These are phyloP conservation scores for Regulus satrapa DNA, from an alignment of 2,113 vertebrate species.

Conservation along the genomic window DNA sequence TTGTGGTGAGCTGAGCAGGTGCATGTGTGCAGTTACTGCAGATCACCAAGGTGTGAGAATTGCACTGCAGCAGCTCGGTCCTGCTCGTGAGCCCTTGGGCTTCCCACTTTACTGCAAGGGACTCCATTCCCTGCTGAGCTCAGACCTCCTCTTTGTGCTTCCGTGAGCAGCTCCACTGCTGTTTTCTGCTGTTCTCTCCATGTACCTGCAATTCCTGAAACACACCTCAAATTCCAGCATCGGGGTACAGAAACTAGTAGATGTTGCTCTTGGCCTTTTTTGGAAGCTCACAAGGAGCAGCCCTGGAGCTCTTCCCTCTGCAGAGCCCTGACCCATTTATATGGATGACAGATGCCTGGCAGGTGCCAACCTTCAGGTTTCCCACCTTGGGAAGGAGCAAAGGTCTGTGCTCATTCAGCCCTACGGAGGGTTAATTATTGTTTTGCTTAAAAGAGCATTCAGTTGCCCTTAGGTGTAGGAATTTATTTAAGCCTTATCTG, in stretches of 20 bases:
- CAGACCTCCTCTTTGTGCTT: neutral
- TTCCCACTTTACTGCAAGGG: neutral
- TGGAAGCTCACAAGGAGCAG: neutral
- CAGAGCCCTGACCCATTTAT: neutral
- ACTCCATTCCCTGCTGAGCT: neutral
- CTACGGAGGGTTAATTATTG: slow-evolving; percentile 50
- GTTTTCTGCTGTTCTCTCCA: neutral
- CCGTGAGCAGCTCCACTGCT: neutral
- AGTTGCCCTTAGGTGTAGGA: slow-evolving; percentile 41
- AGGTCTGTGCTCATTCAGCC: slow-evolving; percentile 14
- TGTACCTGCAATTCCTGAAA: neutral
- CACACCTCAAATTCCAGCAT: neutral
- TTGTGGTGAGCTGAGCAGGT: neutral
- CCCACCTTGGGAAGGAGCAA: slow-evolving; percentile 21
- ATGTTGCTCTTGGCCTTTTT: neutral
- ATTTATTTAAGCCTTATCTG: slow-evolving; percentile 65
- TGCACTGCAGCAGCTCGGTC: neutral
- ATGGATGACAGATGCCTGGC: neutral
- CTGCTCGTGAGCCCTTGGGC: neutral
- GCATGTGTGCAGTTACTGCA: neutral
- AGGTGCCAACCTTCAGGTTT: neutral
- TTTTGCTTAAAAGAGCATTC: slow-evolving; percentile 49
- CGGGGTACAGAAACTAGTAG: neutral
- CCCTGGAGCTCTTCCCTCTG: neutral
- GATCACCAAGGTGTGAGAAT: neutral